Base-by-base conservation (phyloP, 2,888 invertebrate species). In the Zeuzera pyrina region DNA sequence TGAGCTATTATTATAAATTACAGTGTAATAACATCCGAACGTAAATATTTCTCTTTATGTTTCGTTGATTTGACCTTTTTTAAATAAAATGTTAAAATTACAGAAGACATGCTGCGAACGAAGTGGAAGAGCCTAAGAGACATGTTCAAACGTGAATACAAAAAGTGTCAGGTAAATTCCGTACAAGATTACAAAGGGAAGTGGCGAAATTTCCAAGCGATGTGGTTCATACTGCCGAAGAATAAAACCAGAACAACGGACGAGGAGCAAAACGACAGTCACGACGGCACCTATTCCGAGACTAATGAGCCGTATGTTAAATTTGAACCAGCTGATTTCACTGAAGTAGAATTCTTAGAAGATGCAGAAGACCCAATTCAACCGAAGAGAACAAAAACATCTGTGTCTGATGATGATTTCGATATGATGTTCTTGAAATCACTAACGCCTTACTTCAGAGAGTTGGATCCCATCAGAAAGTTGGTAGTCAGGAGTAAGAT, bases 121-220 rank as follows among this genome's bases (percentile, higher is more conserved):
- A 73, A 69, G 48, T 72, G 72, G 72, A 71, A 68, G 38, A 64
- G 56, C 28, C 44, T 71, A 1, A 49, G 67, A 3, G 67, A 69
- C 33, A 30, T 57, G 2, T 71, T 57, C 38, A 57, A 49, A 22
- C 54, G 53, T 19, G 59, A 67, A 36, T 13, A 50, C 1, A 60
- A 46, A 12, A 58, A 49, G 31, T 35, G 29, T 15, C 39, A 42
- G 2, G 22, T 42, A 1, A 30, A 40, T 0, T 12, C 41, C 0
- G 24, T 42, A 0, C 53, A 52, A 0, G 38, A 54, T 0, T 69
- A 69, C 38, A 19, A 25, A 0, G 63, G 64, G 0, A 53, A 45
- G 31, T 73, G 73, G 73, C 45, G 49, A 0, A 52, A 59, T 36
- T 70, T 60, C 34, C 39, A 53, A 2, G 15, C 32, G 0, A 36